Evolutionary conservation across 1,140 invertebrate genomes (phyloP), one percentile per base, ranked within the genome.

Genomic region (Macrosteles quadrilineatus): DNA sequence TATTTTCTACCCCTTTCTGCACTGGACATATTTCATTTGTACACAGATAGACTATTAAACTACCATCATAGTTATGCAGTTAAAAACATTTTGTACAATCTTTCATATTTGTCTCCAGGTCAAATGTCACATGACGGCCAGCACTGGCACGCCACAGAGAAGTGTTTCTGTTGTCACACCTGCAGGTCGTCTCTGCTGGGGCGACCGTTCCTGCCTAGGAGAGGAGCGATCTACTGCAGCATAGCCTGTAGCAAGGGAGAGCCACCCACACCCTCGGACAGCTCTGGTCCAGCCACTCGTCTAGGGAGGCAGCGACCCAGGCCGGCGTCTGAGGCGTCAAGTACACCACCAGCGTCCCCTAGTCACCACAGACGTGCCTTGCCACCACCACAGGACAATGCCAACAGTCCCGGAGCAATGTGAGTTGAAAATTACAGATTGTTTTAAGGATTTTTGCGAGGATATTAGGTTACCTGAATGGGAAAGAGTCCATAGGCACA

Each of bases 51-150:
- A n/a, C n/a, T n/a, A n/a, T n/a, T n/a, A n/a, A n/a, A n/a, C n/a
- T n/a, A n/a, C n/a, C n/a, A n/a, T n/a, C n/a, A n/a, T n/a, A n/a
- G n/a, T n/a, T n/a, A n/a, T n/a, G n/a, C n/a, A n/a, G n/a, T n/a
- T n/a, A n/a, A n/a, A n/a, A n/a, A n/a, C n/a, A n/a, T n/a, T n/a
- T n/a, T n/a, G n/a, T n/a, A n/a, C n/a, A n/a, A n/a, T n/a, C n/a
- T n/a, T n/a, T n/a, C n/a, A n/a, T n/a, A n/a, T n/a, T n/a, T n/a
- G n/a, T 29, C 55, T 71, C 19, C 76, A 83, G 93, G 94, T 53
- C 95, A 97, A 84, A 98, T 98, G 94, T 95, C 92, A 19, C 95
- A 98, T 81, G 96, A 98, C 77, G 94, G 94, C 29, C 95, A 97
- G 79, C 96, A 98, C 81, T 99, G 97, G 97, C 98, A 99, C 81